Conservation (phyloP, 2,888 invertebrate genomes). For the Fragum sueziense region DNA sequence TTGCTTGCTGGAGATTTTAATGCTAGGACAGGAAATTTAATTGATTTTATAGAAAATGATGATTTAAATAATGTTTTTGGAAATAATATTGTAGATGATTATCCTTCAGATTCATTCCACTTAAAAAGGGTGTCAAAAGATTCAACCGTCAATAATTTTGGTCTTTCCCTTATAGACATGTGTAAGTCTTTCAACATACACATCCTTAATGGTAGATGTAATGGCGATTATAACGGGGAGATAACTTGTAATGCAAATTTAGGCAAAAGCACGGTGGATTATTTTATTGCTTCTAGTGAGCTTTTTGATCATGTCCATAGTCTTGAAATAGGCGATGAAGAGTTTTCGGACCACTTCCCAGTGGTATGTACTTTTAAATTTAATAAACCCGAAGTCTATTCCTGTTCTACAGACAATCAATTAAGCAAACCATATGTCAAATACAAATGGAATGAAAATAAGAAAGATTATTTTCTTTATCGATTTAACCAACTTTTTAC, state of each 20-base stretch:
- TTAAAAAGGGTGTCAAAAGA: not conserved
- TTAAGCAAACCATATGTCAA: not conserved
- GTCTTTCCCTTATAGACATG: constrained; percentile 3
- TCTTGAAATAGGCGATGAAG: not conserved
- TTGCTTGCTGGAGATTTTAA: constrained; percentile 12
- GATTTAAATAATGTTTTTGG: not conserved
- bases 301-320: not conserved
- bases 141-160: not conserved
- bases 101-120: not conserved
- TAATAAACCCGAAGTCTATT: not conserved
- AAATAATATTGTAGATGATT: not conserved
- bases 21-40: not conserved
- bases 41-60: constrained; percentile 12
- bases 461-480: not conserved
- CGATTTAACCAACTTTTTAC: not conserved
- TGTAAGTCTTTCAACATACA: not conserved
- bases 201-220: constrained; percentile 8
- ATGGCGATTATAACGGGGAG: not conserved
- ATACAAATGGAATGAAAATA: not conserved
- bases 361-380: not conserved
- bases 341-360: constrained; percentile 6
- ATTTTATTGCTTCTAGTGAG: not conserved
- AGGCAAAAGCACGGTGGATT: constrained; percentile 13
- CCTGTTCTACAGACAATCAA: not conserved
- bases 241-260: constrained; percentile 12